Evolutionary conservation across 2,113 vertebrate genomes (phyloP), one percentile per base, ranked within the genome.

Genomic region (Vireo altiloquus): DNA sequence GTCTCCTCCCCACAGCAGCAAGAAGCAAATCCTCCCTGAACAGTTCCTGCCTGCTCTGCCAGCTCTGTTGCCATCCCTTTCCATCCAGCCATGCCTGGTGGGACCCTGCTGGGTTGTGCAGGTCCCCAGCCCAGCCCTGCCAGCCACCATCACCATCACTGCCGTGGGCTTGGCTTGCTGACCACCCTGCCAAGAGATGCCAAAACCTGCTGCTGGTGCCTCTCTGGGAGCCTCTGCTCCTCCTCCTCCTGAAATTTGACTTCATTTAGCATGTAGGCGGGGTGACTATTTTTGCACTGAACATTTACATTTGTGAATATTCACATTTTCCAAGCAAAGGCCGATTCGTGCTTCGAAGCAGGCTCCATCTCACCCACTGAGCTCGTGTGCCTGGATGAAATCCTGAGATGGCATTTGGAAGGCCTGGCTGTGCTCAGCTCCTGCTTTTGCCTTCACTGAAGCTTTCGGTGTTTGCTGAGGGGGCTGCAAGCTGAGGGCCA

Each of bases 301-400:
- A 94, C 76, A 94, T 97, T 96, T 96, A 79, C 94, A 93, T 97
- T 85, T 60, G 85, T 81, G 90, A 96, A 95, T 81, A 93, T 92
- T 94, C 94, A 86, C 82, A 94, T 93, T 92, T 93, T 60, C 82
- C 85, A 78, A 77, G 68, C 40, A 33, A 81, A 82, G 84, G 65
- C 49, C 1, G 1, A 93, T 76, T 84, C 7, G 31, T 90, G 78
- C 90, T 77, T 91, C 0, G 0, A 49, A 90, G 91, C 52, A 52
- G 42, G 56, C 60, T 69, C 6, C 1, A 22, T 88, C 56, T 75
- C 88, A 75, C 68, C 59, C 89, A 46, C 49, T 61, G 39, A 90
- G 53, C 81, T 79, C 1, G 0, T 27, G 60, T 46, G 46, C 77
- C 65, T 27, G 52, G 72, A 50, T 14, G 11, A 54, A 81, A 75